Base-by-base conservation (phyloP, 2,888 invertebrate genomes). In the Drosophila limbata region DNA sequence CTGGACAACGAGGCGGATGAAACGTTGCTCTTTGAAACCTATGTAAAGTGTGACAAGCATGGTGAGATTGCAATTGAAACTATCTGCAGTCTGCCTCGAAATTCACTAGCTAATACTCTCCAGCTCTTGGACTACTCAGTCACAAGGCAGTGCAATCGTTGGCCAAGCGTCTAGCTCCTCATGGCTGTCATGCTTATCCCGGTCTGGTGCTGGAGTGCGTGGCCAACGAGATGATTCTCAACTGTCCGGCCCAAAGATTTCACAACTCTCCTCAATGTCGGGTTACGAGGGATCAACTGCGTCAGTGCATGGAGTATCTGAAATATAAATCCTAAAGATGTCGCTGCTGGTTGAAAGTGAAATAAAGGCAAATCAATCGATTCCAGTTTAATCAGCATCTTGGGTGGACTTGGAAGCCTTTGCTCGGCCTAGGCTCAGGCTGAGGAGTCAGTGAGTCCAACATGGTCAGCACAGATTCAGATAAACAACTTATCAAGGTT, bases 201-300 rank as follows among this genome's bases (percentile, higher is more conserved):
- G 90, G 90, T 1, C 50, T 90, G 47, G 84, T 89, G 1, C 61
- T 87, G 57, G 87, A 89, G 39, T 90, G 89, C 48, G 84, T 89
- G 5, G 67, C 84, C 42, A 89, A 89, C 59, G 81, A 90, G 48
- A 72, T 90, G 76, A 90, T 84, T 10, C 25, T 89, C n/a, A 78
- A 81, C 33, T 89, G 89, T 44, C 89, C 90, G 1, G 3, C 69
- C 0, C 65, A 81, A 5, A 64, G 77, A 0, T 87, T 81, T 31
- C 76, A 71, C 33, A 50, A 73, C 8, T 72, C 77, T 0, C 45
- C 81, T 0, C 83, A 81, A 48, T 89, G 90, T 19, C 68, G 66
- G 0, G 73, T 60, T n/a, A 61, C 65, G 0, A 74, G 74, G 28
- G 77, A 81, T 1, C 79, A 79, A 68, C 42, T 90, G 47, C 51